These are phyloP conservation scores for Cosmia pyralina DNA, from an alignment of 2,888 invertebrate species.

Conservation along the genomic window DNA sequence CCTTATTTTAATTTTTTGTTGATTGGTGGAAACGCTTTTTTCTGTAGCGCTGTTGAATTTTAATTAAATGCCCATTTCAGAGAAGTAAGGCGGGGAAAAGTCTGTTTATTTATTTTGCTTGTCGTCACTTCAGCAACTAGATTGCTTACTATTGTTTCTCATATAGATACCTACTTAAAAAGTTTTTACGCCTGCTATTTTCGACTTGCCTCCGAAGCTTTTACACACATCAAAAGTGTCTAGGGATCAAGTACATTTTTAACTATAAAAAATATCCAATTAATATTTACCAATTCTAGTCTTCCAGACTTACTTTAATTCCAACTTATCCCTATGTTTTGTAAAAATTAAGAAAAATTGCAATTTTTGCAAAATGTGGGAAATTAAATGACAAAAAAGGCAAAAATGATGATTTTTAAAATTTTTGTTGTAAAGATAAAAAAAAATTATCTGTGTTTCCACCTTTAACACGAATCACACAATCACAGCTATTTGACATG, in stretches of 20 bases:
- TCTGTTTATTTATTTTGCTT: constrained; percentile 50
- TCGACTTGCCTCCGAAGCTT: not conserved
- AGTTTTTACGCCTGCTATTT: not conserved
- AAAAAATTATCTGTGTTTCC: no score
- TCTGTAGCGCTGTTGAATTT: not conserved
- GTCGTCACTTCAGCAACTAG: not conserved
- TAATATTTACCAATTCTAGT: no score
- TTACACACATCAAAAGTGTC: constrained; percentile 57
- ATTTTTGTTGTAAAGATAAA: no score
- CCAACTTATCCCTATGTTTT: no score
- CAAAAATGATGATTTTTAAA: no score
- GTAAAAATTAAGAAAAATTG: no score
- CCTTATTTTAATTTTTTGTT: not conserved
- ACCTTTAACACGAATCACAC: no score
- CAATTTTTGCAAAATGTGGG: no score
- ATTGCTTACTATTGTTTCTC: constrained; percentile 14
- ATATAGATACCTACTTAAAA: constrained; percentile 50
- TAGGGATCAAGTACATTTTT: constrained; percentile 67
- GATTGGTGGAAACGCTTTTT: not conserved
- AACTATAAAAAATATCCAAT: no score
- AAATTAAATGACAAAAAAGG: no score
- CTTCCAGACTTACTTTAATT: no score
- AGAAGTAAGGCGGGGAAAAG: constrained; percentile 19
- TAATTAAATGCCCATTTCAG: not conserved
- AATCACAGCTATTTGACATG: no score